Base-by-base conservation (phyloP, 2,797 vertebrate genomes). In the Nyctibius grandis region DNA sequence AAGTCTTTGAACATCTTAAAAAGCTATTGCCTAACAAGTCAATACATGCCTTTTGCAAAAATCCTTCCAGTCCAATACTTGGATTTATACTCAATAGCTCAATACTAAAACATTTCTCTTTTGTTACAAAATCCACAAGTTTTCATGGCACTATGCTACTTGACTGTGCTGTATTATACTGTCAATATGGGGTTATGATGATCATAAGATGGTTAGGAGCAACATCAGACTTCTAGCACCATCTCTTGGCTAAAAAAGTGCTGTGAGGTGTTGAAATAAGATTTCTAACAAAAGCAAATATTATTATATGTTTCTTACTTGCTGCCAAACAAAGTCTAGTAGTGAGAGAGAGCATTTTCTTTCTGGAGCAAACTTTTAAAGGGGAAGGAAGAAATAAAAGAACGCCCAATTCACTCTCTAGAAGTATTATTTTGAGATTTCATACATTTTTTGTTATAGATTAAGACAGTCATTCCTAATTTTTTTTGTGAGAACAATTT, bases 171-270 rank as follows among this genome's bases (percentile, higher is more conserved):
- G 48, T 12, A 20, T 45, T 40, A 42, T 3, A 17, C 38, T 28
- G 22, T 22, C 60, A 50, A 5, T 12, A 38, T 1, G 9, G 31
- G 21, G 51, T 36, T 73, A 15, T 7, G 40, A 54, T 42, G 28
- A 26, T 89, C 16, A 0, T 7, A 63, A 53, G 60, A 53, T 7
- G 26, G 15, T 7, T n/a, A 21, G 6, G 20, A 50, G 54, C 22
- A 95, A 48, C 11, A 9, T 1, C 63, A 63, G 47, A 23, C 50
- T 61, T 84, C 12, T 69, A 95, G 95, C 96, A 92, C 95, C 96
- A 96, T 5, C 95, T 95, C 76, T 70, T 90, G 95, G 82, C 34
- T 60, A 53, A 83, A 47, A 14, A 44, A 29, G 45, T 29, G 44
- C 42, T 85, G 40, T 17, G 76, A 68, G 5, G 48, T 50, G 7